Conservation (phyloP, 2,888 invertebrate genomes). For the Lobophora halterata region DNA sequence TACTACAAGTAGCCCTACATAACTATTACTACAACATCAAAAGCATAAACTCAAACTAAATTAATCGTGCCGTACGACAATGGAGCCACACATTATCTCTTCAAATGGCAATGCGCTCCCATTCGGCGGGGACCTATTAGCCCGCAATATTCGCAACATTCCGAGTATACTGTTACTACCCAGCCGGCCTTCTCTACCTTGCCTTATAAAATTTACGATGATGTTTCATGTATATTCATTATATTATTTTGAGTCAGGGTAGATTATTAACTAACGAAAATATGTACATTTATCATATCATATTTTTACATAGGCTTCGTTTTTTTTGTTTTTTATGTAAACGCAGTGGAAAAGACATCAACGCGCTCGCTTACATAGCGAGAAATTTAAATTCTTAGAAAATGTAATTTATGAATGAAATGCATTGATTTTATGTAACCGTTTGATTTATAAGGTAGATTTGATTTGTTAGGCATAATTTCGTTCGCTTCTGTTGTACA, state of each 20-base stretch:
- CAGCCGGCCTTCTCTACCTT: conserved; percentile 13
- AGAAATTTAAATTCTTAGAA: conserved; percentile 10
- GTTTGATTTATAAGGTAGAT: too few species aligned
- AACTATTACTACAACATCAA: too few species aligned
- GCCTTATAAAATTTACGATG: background rate
- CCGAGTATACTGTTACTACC: conserved; percentile 24
- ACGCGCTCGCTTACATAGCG: conserved; percentile 19
- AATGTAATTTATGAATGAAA: conserved; percentile 5
- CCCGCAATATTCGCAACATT: conserved; percentile 13
- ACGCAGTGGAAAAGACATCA: conserved; percentile 24
- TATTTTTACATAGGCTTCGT: too few species aligned
- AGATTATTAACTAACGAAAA: too few species aligned
- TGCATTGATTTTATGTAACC: background rate
- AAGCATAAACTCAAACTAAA: too few species aligned
- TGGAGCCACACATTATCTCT: conserved; percentile 45
- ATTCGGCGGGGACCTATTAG: conserved; percentile 41
- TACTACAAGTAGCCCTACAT: too few species aligned
- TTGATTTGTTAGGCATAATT: too few species aligned
- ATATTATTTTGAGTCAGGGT: too few species aligned
- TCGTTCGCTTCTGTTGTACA: too few species aligned
- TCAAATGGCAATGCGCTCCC: conserved; percentile 54
- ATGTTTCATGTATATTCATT: too few species aligned
- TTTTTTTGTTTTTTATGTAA: too few species aligned
- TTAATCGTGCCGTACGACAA: conserved; percentile 26
- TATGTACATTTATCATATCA: too few species aligned